Evolutionary conservation across 37 sponge, comb jelly and placozoan species (phyloP), one percentile per base, ranked within the genome.

Genomic region (Spongilla lacustris): DNA sequence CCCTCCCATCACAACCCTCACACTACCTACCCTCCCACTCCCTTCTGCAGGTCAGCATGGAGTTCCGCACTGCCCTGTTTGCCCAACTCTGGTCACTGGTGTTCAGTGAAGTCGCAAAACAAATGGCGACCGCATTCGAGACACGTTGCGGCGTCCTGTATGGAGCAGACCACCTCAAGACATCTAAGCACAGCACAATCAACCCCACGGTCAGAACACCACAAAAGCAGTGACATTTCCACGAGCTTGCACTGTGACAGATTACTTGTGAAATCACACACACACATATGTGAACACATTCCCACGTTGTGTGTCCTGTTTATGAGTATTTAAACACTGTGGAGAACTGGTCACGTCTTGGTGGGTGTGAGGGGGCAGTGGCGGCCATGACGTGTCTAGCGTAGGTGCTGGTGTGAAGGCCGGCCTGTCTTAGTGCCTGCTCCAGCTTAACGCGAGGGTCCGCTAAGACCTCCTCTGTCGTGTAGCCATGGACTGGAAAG

Each of bases 361-460:
- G 96, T 24, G 72, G 80, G 19, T 72, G 79, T 30, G 92, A 84
- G 8, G 98, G 96, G 8, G 92, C 81, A 73, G 93, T 80, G 12
- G 58, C n/a, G 1, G 91, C 66, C 58, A 98, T 31, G 66, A 94
- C 76, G 4, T 80, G 29, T 71, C 92, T 87, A 6, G 92, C 98
- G 50, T 98, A 98, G 36, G 84, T 69, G 24, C 92, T 87, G 32
- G 78, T 83, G 69, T 86, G 93, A 12, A 98, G 88, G 2, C 98
- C 96, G 0, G 96, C 96, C 48, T 89, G 71, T 31, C 91, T 70
- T 76, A 98, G 75, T 14, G 98, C 98, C 5, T 69, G 83, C 27
- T 86, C 96, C 71, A 98, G 82, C 71, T 80, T 86, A 34, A 94
- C 36, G 66, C 98, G 85, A 74, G 73, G 88, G 81, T 97, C 98